Evolutionary conservation across 2,797 vertebrate species (phyloP).

Genomic region (Peromyscus melanophrys): DNA sequence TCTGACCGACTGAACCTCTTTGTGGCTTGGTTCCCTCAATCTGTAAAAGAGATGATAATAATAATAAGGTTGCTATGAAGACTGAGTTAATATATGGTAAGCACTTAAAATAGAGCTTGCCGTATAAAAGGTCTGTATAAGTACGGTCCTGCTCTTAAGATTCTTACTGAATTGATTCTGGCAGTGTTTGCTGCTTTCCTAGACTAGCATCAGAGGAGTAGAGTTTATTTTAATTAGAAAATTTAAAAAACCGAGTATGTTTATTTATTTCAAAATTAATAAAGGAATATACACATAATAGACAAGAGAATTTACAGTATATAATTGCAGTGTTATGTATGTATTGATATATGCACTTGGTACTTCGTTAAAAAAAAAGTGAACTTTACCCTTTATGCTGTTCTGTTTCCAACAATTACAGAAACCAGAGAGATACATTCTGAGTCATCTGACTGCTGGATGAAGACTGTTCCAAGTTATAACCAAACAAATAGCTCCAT

Average conservation of each 20-base stretch:
- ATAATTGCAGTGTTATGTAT: neutral
- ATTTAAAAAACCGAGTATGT: conserved; percentile 75
- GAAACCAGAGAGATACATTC: conserved; percentile 91
- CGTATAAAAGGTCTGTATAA: neutral
- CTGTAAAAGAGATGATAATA: neutral
- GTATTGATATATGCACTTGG: neutral
- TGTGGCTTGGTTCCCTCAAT: conserved; percentile 40
- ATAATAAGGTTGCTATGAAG: neutral
- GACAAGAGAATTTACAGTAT: conserved; percentile 68
- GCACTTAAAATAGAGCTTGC: neutral
- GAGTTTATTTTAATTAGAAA: conserved; percentile 76
- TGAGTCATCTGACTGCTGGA: conserved; percentile 95
- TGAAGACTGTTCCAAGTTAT: conserved; percentile 97
- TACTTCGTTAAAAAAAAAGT: conserved; percentile 67
- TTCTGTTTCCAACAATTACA: conserved; percentile 87
- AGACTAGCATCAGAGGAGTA: conserved; percentile 38
- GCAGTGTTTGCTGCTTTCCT: conserved; percentile 38
- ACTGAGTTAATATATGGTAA: conserved; percentile 1
- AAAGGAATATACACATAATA: conserved; percentile 54
- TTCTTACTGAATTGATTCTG: conserved; percentile 10
- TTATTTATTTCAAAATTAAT: conserved; percentile 77
- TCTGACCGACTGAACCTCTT: conserved; percentile 1
- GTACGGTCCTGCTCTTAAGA: neutral
- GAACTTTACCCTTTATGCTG: neutral
- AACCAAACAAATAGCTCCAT: conserved; percentile 95